Conservation (phyloP, 1,140 invertebrate genomes). For the Hypsibius dujardini region DNA sequence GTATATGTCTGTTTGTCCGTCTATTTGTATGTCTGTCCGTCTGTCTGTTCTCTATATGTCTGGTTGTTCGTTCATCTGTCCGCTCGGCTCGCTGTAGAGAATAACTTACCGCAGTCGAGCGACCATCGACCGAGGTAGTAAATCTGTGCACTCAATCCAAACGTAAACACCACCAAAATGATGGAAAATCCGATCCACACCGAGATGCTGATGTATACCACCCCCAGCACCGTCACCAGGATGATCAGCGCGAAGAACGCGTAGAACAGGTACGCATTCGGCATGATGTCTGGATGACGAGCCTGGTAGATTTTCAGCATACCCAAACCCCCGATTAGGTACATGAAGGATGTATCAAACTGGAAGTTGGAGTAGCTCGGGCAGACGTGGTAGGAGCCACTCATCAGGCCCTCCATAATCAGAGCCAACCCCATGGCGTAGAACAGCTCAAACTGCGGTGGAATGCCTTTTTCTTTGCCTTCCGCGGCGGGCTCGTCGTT, state of each 20-base stretch:
- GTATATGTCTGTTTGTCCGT: too few species aligned
- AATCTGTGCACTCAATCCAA: constrained; percentile 57
- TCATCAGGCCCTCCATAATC: constrained; percentile 37
- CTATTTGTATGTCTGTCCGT: too few species aligned
- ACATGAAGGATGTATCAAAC: constrained; percentile 15
- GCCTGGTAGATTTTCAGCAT: constrained; percentile 15
- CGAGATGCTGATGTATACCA: constrained; percentile 33
- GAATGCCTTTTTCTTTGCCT: not conserved
- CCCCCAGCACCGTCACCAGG: not conserved
- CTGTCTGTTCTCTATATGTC: too few species aligned
- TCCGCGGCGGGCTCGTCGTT: not conserved
- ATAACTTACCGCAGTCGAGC: constrained; percentile 30
- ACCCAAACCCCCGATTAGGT: not conserved
- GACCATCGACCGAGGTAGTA: constrained; percentile 67
- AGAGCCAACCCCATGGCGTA: constrained; percentile 37
- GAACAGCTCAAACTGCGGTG: constrained; percentile 35
- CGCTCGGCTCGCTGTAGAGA: too few species aligned
- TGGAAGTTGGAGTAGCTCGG: constrained; percentile 27
- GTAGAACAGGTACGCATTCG: constrained; percentile 8
- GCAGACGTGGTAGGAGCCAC: constrained; percentile 34
- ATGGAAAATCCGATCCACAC: constrained; percentile 62
- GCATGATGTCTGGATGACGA: not conserved
- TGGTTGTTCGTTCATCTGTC: too few species aligned
- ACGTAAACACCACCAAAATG: constrained; percentile 47
- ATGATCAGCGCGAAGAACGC: constrained; percentile 15